Evolutionary conservation across 1,140 invertebrate species (phyloP), one percentile per base, ranked within the genome.

Genomic region (Chironomus striatipennis): DNA sequence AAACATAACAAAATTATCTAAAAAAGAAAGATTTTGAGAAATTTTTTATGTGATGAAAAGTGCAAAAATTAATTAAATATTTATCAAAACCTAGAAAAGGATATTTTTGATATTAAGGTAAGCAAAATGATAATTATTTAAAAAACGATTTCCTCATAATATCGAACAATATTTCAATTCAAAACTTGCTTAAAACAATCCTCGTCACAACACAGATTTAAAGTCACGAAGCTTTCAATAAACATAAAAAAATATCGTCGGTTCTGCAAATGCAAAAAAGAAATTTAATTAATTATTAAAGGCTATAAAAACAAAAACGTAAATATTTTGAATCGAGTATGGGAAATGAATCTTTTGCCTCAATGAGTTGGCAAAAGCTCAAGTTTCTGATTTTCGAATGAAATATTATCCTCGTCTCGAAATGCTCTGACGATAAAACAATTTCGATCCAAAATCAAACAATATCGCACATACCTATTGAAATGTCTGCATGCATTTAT

Each of bases 311-410:
- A 57, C 47, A 57, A 34, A 34, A 34, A 34, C n/a, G n/a, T 15
- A n/a, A 57, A 10, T 15, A 57, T 57, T 57, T n/a, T 12, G 1
- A 57, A 47, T 57, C 47, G 47, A 57, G n/a, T 34, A 34, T 5
- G n/a, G 47, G 47, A 15, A 57, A 57, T 57, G 47, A 57, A 57
- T 57, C 47, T 57, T 57, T 57, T n/a, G n/a, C 47, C 47, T 15
- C 47, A 57, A 57, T 57, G n/a, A 57, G 47, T n/a, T 57, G 47
- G 47, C 47, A 57, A 12, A 57, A 57, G 47, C n/a, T 57, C 47
- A 57, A 57, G 15, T n/a, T 34, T 34, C 24, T 34, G 24, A 1
- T 34, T 34, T 5, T 1, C 24, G 24, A 34, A 2, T 34, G 24
- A 34, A 34, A 34, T 34, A 34, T 34, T 34, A 34, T 34, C 5